Evolutionary conservation across 2,888 invertebrate genomes (phyloP).

Genomic region (Tyria jacobaeae): DNA sequence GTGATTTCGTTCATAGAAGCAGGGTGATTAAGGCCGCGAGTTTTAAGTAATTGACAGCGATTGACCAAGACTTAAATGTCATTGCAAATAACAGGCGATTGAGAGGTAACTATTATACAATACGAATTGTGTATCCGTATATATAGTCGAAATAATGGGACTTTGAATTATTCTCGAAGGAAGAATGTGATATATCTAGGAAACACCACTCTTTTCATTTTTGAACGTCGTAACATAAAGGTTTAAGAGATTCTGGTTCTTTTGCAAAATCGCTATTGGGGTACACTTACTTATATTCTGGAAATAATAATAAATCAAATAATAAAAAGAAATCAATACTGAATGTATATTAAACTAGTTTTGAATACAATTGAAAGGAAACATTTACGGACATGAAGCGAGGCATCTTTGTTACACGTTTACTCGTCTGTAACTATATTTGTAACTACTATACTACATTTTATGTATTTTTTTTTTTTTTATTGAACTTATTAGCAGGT

Average conservation of each 20-base stretch:
- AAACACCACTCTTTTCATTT: slow-evolving; percentile 31
- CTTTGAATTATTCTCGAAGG: slow-evolving; percentile 34
- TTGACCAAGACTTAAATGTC: slow-evolving; percentile 59
- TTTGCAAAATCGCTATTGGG: neutral
- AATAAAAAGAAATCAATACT: too few species aligned
- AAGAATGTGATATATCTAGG: slow-evolving; percentile 47
- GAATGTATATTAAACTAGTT: too few species aligned
- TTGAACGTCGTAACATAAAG: slow-evolving; percentile 11
- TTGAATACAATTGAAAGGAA: too few species aligned
- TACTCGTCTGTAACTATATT: too few species aligned
- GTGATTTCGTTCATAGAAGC: neutral
- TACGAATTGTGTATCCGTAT: slow-evolving; percentile 34
- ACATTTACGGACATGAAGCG: too few species aligned
- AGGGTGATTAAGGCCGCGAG: neutral
- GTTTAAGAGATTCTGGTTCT: neutral
- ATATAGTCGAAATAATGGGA: slow-evolving; percentile 33
- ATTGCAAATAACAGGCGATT: slow-evolving; percentile 42
- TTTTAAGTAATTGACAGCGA: slow-evolving; percentile 28
- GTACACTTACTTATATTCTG: neutral
- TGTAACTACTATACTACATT: too few species aligned
- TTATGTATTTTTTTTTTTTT: too few species aligned
- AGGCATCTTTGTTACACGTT: too few species aligned
- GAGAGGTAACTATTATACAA: slow-evolving; percentile 28
- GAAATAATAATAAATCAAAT: neutral
- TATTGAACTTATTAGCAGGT: neutral